phyloP scores from a whole-genome alignment of 2,888 invertebrate genomes.

The Lasioglossum malachurum region DNA sequence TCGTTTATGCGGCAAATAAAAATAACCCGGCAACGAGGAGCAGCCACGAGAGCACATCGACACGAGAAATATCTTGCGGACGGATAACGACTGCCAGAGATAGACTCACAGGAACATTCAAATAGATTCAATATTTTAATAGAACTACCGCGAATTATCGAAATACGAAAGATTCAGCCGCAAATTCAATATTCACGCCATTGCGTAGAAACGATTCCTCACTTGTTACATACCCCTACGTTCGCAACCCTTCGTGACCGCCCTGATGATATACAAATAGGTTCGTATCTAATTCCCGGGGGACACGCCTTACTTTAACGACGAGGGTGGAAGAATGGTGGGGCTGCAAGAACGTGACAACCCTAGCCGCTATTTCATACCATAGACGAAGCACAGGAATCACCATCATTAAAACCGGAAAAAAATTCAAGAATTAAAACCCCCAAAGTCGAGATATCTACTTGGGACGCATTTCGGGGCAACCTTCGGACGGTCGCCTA shows the following conservation, averaged over 20 bases:
- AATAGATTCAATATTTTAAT: not conserved
- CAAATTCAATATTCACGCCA: not conserved
- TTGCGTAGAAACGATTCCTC: conserved; percentile 26
- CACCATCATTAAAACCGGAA: not conserved
- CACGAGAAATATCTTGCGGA: not conserved
- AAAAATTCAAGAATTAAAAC: too few relatives aligned
- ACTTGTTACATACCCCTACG: not conserved
- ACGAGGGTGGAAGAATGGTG: conserved; percentile 9
- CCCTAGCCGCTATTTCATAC: not conserved
- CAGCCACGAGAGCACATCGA: not conserved
- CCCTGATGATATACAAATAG: conserved; percentile 72
- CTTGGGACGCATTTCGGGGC: not conserved
- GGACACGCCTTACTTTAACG: conserved; percentile 56
- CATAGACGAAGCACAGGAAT: not conserved
- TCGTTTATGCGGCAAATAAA: conserved; percentile 62
- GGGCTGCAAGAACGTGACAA: not conserved
- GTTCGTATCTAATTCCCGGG: conserved; percentile 68
- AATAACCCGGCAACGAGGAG: conserved; percentile 60
- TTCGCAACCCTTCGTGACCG: conserved; percentile 27
- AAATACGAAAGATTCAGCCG: not conserved
- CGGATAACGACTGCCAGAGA: not conserved
- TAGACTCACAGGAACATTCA: not conserved
- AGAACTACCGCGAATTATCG: not conserved
- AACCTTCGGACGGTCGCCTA: not conserved
- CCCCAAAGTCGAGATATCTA: not conserved